Base-by-base conservation (phyloP, 2,888 invertebrate species). In the Sisyra terminalis region DNA sequence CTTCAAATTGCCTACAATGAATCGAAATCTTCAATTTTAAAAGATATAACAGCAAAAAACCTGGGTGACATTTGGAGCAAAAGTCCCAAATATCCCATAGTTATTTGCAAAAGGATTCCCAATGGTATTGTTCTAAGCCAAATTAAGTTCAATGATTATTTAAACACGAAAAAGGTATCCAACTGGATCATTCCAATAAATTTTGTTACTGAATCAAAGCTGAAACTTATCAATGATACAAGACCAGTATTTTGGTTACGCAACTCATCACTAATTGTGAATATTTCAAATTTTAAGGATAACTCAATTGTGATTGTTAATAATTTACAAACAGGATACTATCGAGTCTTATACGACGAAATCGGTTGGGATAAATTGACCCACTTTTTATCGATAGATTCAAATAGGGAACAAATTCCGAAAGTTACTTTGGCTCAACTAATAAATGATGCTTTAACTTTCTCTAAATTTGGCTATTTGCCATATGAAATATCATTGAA, bases 351-450 rank as follows among this genome's bases (percentile, higher is more conserved):
- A 7, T 24, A 24, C 7, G 24, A 24, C 24, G 24, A 24, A 24
- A 7, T 7, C 24, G 24, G 24, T 24, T 24, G 24, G 24, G 24
- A 24, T 3, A 24, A 24, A 24, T 7, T 24, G 24, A 24, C 24
- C 5, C 7, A 5, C 7, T 24, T 24, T 7, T 24, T 24, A 24
- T 24, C 24, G 24, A 24, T 24, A 5, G 24, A 24, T 7, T 24
- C 24, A 5, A 24, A 24, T 7, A 24, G 24, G 7, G 24, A 24
- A 24, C 3, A 24, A 24, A 24, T 84, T 42, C 68, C 73, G 44
- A 55, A 69, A 0, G 52, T 77, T 7, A 86, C 83, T 58, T 69
- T 88, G 35, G 86, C 82, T 0, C 81, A 86, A 45, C 52, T 78
- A 5, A 60, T 89, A 0, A 82, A 85, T 50, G 90, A 92, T 56